phyloP scores from a whole-genome alignment of 2,797 vertebrate genomes.

The Petrocephalus sullivani region DNA sequence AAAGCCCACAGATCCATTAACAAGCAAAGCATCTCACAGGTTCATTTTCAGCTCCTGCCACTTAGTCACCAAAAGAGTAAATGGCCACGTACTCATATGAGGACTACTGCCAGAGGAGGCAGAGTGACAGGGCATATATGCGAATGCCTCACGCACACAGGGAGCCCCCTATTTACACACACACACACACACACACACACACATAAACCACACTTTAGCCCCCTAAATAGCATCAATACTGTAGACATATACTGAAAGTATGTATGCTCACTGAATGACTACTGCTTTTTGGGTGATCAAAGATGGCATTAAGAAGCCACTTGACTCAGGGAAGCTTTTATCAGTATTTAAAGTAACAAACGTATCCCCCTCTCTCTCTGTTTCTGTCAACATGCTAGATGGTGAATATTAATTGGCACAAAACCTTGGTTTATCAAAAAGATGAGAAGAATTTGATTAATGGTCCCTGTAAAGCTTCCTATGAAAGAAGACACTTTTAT shows the following conservation, averaged over 20 bases:
- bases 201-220: conserved; percentile 32
- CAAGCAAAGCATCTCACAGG: conserved; percentile 9
- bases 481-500: conserved; percentile 42
- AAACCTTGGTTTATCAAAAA: conserved; percentile 46
- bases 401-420: conserved; percentile 65
- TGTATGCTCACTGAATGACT: neutral
- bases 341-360: conserved; percentile 64
- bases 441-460: conserved; percentile 56
- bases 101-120: conserved; percentile 10
- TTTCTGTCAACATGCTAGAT: conserved; percentile 47
- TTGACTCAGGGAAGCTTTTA: conserved; percentile 45
- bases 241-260: neutral
- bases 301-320: conserved; percentile 53
- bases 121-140: neutral
- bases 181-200: conserved; percentile 15
- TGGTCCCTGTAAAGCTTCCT: conserved; percentile 55
- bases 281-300: conserved; percentile 41
- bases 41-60: conserved; percentile 11
- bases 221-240: neutral
- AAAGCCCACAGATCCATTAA: neutral
- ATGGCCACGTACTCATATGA: neutral
- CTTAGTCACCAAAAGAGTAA: neutral
- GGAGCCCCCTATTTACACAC: neutral
- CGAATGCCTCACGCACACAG: conserved; percentile 8
- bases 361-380: conserved; percentile 27